Percentiles rank a stretch among this genome's conserved stretches.
Evolutionary conservation across 2,797 vertebrate species (phyloP).

Genomic region (Choloepus didactylus): DNA sequence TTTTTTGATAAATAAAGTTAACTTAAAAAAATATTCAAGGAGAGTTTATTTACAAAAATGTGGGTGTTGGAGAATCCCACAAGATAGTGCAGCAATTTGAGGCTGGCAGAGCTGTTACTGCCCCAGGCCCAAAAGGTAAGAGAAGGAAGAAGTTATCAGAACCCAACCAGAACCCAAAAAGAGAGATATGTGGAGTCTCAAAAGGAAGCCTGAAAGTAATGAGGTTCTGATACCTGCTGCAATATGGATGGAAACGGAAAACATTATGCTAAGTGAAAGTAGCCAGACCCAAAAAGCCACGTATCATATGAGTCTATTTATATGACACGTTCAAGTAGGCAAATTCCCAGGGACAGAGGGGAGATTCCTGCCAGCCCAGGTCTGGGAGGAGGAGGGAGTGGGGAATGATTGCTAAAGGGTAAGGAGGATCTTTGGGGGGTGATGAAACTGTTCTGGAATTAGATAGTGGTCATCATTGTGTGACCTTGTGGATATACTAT

Average conservation of each 20-base stretch:
- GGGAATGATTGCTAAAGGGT: not conserved
- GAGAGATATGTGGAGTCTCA: not conserved
- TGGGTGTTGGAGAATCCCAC: accelerated
- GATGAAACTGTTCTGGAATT: not conserved
- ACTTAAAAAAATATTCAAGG: not conserved
- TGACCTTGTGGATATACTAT: not conserved
- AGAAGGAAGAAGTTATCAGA: not conserved
- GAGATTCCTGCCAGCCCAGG: not conserved
- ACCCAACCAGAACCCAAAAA: not conserved
- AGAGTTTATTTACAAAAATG: not conserved
- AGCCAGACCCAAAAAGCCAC: too few species aligned
- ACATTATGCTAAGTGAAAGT: accelerated
- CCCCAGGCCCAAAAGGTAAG: not conserved
- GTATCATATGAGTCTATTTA: not conserved
- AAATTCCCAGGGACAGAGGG: not conserved
- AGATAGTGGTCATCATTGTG: not conserved
- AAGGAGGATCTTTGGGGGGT: too few species aligned
- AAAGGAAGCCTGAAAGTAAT: not conserved
- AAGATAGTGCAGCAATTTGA: accelerated
- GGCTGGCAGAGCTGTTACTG: too few species aligned
- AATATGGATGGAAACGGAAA: not conserved
- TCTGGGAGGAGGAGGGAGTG: too few species aligned
- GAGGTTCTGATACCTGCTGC: accelerated
- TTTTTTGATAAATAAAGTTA: too few species aligned
- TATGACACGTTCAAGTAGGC: not conserved